Conservation (phyloP, 1,140 invertebrate genomes). For the Tetramorium parvispinum region DNA sequence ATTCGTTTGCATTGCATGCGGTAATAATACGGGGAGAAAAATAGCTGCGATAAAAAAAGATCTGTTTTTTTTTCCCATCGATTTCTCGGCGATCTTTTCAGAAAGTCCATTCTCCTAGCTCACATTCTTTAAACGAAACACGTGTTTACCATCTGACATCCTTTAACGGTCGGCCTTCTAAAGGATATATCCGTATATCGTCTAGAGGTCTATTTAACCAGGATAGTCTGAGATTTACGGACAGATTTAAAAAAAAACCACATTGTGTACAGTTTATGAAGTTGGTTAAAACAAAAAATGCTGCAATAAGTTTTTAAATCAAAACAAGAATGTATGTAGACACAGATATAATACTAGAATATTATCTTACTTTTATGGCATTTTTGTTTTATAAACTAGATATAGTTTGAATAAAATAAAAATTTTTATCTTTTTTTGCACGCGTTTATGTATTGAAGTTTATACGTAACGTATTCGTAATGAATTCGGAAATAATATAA, state of each 20-base stretch:
- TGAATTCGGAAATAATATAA: slow-evolving; percentile 1
- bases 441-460: neutral
- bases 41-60: slow-evolving; percentile 15
- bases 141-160: slow-evolving; percentile 71
- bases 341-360: neutral
- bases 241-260: neutral
- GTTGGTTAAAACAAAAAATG: neutral
- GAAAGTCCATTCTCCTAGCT: slow-evolving; percentile 8
- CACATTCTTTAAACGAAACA: slow-evolving; percentile 49
- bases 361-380: slow-evolving; percentile 7
- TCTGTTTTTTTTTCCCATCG: slow-evolving; percentile 6
- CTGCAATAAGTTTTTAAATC: neutral
- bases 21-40: neutral
- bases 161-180: slow-evolving; percentile 16
- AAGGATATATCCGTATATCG: neutral
- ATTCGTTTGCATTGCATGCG: neutral
- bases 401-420: neutral
- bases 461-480: too few species aligned
- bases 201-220: slow-evolving; percentile 20
- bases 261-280: neutral
- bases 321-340: neutral
- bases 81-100: neutral
- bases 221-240: neutral
- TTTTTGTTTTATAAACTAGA: neutral
- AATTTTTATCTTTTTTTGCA: too few species aligned